Evolutionary conservation across 2,888 invertebrate genomes (phyloP).

Genomic region (Didymodactylos carnosus): DNA sequence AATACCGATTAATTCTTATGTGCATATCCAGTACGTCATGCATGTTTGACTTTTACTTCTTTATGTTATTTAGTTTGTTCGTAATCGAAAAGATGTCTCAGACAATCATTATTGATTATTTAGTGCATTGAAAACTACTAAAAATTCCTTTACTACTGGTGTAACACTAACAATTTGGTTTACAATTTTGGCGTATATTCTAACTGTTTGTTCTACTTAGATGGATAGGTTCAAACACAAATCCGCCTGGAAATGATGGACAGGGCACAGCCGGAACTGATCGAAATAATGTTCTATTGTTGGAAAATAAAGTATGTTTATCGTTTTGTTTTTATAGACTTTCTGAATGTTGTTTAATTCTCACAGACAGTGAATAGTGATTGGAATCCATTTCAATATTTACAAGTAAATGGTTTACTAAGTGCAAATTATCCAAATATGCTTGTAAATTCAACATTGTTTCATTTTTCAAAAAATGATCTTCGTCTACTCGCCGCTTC

Average conservation of each 20-base stretch:
- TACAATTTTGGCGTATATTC: neutral
- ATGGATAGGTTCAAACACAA: slow-evolving; percentile 34
- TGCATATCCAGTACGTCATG: slow-evolving; percentile 30
- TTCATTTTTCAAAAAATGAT: neutral
- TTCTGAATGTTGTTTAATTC: neutral
- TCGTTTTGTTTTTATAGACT: neutral
- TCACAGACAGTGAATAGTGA: neutral
- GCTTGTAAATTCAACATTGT: neutral
- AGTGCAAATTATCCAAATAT: neutral
- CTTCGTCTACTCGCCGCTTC: neutral
- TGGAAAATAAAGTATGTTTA: slow-evolving; percentile 17
- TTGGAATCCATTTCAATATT: neutral
- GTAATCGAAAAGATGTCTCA: neutral
- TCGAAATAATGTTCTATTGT: slow-evolving; percentile 28
- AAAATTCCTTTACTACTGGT: no score
- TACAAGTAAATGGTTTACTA: neutral
- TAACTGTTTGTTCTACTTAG: slow-evolving; percentile 18
- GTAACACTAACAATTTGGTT: neutral
- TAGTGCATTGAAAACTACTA: no score
- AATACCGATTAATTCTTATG: slow-evolving; percentile 21
- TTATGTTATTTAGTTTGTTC: neutral
- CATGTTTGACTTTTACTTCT: neutral
- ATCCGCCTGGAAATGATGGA: slow-evolving; percentile 29
- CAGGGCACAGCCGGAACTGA: slow-evolving; percentile 29
- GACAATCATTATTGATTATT: no score